Base-by-base conservation (phyloP, 2,113 vertebrate species). In the Chrysochloris asiatica region DNA sequence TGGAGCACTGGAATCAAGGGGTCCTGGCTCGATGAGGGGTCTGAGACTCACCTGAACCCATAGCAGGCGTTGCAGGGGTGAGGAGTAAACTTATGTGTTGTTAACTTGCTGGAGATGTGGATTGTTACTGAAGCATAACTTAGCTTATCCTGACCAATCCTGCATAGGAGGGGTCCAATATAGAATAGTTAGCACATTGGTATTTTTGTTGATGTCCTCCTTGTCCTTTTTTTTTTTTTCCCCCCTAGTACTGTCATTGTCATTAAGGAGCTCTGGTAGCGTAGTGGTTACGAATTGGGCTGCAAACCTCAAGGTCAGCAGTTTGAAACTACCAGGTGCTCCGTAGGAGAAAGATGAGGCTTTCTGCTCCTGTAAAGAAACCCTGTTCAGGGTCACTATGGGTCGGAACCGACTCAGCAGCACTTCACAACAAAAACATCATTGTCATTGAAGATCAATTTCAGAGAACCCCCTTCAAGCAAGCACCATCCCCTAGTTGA, bases 401-500 rank as follows among this genome's bases (percentile, higher is more conserved):
- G n/a, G n/a, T n/a, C n/a, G n/a, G n/a, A n/a, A n/a, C n/a, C n/a
- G n/a, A n/a, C n/a, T n/a, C n/a, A n/a, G n/a, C n/a, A n/a, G n/a
- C n/a, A n/a, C n/a, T n/a, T n/a, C n/a, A n/a, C n/a, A n/a, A n/a
- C n/a, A n/a, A n/a, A n/a, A n/a, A n/a, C n/a, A n/a, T n/a, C n/a
- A 38, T 0, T 59, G 61, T 56, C 11, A n/a, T 0, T 50, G 61
- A 75, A 36, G 3, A 8, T 24, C 24, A 56, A 21, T 56, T 47
- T 82, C 26, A n/a, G 0, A n/a, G 10, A 61, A 38, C 36, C 26
- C 17, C 11, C 63, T 69, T 33, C 36, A 6, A 80, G 69, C 4
- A 4, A n/a, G 48, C 41, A 22, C 26, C 0, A 0, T 2, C 19
- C n/a, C n/a, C 16, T 9, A 0, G 22, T 14, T 0, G 0, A 24